Conservation (phyloP, 1,140 invertebrate species). For the Drosophila serrata region DNA sequence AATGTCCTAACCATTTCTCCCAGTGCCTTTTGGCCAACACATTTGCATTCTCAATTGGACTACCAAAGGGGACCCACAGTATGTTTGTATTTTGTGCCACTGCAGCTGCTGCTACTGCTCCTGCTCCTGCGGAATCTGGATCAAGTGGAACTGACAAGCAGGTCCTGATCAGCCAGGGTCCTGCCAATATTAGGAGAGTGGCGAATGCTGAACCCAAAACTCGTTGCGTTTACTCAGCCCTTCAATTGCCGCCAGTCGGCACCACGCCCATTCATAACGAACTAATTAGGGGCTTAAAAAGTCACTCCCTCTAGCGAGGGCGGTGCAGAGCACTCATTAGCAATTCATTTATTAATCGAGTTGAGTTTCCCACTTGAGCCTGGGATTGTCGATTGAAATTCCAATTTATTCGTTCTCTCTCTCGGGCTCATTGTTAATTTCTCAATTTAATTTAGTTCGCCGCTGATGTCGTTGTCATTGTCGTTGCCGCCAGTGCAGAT, state of each 20-base stretch:
- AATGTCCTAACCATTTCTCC: no score
- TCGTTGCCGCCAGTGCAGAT: constrained; percentile 39
- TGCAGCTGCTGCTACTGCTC: constrained; percentile 6
- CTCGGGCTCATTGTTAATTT: constrained; percentile 57
- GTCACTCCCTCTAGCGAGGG: constrained; percentile 22
- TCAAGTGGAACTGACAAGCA: constrained; percentile 45
- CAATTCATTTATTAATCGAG: constrained; percentile 68
- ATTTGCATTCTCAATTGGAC: constrained; percentile 82
- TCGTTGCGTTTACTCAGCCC: constrained; percentile 31
- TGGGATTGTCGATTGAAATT: constrained; percentile 60
- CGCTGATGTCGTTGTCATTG: not conserved
- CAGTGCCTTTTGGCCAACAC: constrained; percentile 19
- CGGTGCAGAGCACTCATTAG: constrained; percentile 50
- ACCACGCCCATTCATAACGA: constrained; percentile 58
- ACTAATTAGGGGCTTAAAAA: constrained; percentile 78
- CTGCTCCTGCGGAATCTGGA: constrained; percentile 25
- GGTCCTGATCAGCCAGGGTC: constrained; percentile 21
- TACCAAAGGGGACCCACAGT: constrained; percentile 57
- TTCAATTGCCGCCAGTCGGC: constrained; percentile 40
- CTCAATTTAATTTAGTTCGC: constrained; percentile 66
- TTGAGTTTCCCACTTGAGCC: constrained; percentile 45
- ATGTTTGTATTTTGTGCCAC: constrained; percentile 34
- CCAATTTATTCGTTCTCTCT: constrained; percentile 63
- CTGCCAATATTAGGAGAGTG: constrained; percentile 24
- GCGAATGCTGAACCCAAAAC: constrained; percentile 15